Percentiles rank a stretch among this genome's conserved stretches.
Conservation (phyloP, 2,797 vertebrate genomes). For the Hyperoplus lanceolatus region DNA sequence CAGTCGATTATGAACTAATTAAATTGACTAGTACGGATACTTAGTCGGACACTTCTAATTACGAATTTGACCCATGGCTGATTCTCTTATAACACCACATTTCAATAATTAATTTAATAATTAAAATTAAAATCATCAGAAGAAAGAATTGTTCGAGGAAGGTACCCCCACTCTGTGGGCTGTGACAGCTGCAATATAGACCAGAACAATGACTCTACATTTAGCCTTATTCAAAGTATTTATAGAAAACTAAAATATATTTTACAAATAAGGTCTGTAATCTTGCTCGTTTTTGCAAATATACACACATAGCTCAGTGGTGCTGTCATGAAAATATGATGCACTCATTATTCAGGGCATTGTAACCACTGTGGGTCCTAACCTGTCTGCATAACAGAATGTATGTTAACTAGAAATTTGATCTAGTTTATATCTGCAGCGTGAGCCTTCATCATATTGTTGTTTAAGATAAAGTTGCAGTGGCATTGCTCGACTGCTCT, state of each 20-base stretch:
- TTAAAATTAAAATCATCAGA: not conserved
- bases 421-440: not conserved
- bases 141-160: not conserved
- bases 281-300: not conserved
- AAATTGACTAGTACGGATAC: not conserved
- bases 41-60: not conserved
- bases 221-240: not conserved
- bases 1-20: not conserved
- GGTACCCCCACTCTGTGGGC: not conserved
- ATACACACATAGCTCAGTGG: not conserved
- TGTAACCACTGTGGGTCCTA: not conserved
- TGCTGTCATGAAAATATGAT: not conserved
- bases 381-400: too few species aligned
- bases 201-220: not conserved
- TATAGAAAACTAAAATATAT: not conserved
- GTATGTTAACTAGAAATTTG: not conserved
- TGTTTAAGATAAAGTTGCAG: conserved; percentile 13
- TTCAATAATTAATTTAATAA: too few species aligned
- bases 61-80: too few species aligned
- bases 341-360: not conserved
- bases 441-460: not conserved
- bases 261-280: not conserved
- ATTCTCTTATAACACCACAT: not conserved
- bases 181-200: too few species aligned
- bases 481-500: not conserved